Evolutionary conservation across 2,888 invertebrate genomes (phyloP).

Genomic region (Ceramica pisi): DNA sequence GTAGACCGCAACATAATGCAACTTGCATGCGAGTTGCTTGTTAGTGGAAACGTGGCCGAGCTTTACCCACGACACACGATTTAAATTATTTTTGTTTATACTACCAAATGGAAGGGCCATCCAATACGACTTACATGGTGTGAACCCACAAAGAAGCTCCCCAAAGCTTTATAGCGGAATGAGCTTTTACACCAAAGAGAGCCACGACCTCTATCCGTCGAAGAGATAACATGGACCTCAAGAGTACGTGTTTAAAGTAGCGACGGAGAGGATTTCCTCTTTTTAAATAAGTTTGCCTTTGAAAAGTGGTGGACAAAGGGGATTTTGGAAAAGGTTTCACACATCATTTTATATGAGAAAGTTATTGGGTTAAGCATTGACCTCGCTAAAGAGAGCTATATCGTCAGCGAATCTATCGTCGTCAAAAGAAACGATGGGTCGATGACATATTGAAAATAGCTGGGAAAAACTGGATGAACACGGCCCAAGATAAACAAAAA

Average conservation of each 20-base stretch:
- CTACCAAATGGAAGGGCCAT: background rate
- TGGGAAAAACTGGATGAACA: too few relatives aligned
- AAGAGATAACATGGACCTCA: slow-evolving; percentile 50
- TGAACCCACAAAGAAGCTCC: slow-evolving; percentile 5
- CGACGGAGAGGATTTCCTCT: slow-evolving; percentile 47
- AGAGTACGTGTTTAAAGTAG: slow-evolving; percentile 55
- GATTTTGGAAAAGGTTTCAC: slow-evolving; percentile 23
- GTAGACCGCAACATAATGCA: too few relatives aligned
- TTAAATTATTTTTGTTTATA: background rate
- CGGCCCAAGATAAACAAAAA: too few relatives aligned
- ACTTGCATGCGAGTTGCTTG: too few relatives aligned
- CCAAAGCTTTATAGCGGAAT: slow-evolving; percentile 40
- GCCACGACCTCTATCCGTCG: slow-evolving; percentile 38
- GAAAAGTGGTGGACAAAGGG: slow-evolving; percentile 43
- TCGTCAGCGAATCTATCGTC: too few relatives aligned
- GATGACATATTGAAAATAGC: too few relatives aligned
- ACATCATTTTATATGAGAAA: slow-evolving; percentile 23
- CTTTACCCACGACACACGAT: background rate
- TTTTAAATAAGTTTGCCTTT: slow-evolving; percentile 58
- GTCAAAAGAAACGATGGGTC: too few relatives aligned
- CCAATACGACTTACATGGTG: slow-evolving; percentile 2
- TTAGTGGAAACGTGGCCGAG: too few relatives aligned
- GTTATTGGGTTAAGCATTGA: background rate
- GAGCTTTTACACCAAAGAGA: slow-evolving; percentile 33
- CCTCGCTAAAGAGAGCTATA: too few relatives aligned